Percentiles rank a stretch among this genome's conserved stretches.
Conservation (phyloP, 2,888 invertebrate genomes). For the Megalurothrips usitatus region DNA sequence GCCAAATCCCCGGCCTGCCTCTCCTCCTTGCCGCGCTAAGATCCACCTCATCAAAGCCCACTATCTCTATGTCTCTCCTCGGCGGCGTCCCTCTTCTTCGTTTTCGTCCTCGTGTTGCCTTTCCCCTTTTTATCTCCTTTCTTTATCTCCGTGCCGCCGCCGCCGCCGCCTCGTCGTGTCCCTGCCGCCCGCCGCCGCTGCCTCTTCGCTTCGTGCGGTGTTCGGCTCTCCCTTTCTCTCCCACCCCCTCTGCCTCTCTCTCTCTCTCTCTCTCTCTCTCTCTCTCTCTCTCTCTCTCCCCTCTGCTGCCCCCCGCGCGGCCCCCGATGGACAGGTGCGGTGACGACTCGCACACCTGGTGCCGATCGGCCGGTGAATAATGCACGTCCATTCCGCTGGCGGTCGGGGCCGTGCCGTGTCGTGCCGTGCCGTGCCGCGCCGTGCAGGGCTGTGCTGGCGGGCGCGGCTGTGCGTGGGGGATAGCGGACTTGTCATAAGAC, state of each 20-base stretch:
- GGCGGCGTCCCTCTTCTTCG: neutral
- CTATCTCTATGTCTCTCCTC: neutral
- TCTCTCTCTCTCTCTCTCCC: no score
- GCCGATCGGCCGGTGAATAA: slow-evolving; percentile 13
- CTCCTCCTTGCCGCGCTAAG: no score
- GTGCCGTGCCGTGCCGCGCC: neutral
- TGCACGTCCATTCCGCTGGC: neutral
- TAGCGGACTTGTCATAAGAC: neutral
- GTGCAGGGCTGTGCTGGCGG: neutral
- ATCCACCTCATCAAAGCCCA: neutral
- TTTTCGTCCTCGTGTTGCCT: neutral
- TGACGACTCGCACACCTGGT: slow-evolving; percentile 22
- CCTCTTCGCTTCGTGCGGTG: no score
- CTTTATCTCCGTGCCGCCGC: neutral
- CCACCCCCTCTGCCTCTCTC: no score
- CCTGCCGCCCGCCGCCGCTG: no score
- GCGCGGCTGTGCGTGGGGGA: neutral
- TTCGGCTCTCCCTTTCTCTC: no score
- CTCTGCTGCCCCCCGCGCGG: neutral
- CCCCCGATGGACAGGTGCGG: slow-evolving; percentile 11
- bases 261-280: slow-evolving; percentile 15
- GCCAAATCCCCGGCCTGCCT: neutral
- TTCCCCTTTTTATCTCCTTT: slow-evolving; percentile 11
- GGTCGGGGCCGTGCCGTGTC: neutral
- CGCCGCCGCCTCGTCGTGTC: no score